Conservation (phyloP, 2,113 vertebrate species). For the Hyperopisus bebe region DNA sequence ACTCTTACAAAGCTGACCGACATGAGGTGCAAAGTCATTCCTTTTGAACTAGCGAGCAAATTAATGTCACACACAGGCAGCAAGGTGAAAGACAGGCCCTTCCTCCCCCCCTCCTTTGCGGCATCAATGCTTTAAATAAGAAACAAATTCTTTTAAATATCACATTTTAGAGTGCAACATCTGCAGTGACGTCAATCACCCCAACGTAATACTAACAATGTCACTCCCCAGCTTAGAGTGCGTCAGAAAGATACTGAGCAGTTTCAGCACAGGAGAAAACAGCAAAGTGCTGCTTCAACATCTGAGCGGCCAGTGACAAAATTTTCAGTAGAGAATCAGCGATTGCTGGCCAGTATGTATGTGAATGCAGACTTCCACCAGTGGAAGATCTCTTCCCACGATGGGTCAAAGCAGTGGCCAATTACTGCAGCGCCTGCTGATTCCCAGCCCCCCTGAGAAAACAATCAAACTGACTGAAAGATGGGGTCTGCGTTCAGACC, state of each 20-base stretch:
- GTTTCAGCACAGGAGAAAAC: neutral
- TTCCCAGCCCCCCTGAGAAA: neutral
- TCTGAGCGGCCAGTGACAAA: neutral
- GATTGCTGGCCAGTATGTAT: neutral
- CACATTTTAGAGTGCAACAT: neutral
- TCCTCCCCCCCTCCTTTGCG: neutral
- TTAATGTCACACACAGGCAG: neutral
- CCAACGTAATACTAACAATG: neutral
- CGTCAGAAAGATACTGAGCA: neutral
- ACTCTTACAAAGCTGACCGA: neutral
- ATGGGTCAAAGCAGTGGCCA: neutral
- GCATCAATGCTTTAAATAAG: neutral
- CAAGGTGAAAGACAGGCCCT: neutral
- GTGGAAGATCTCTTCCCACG: neutral
- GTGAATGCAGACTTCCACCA: neutral
- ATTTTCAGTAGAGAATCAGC: neutral
- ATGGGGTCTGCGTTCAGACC: constrained; percentile 3
- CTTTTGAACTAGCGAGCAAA: neutral
- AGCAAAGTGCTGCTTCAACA: neutral
- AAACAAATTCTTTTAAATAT: neutral
- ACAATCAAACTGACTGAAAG: neutral
- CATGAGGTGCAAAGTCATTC: neutral
- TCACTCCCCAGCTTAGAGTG: neutral
- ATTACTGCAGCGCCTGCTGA: neutral
- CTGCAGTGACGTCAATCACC: neutral